phyloP scores from a whole-genome alignment of 2,888 invertebrate species.

The Sinodicranocentrus sp. region DNA sequence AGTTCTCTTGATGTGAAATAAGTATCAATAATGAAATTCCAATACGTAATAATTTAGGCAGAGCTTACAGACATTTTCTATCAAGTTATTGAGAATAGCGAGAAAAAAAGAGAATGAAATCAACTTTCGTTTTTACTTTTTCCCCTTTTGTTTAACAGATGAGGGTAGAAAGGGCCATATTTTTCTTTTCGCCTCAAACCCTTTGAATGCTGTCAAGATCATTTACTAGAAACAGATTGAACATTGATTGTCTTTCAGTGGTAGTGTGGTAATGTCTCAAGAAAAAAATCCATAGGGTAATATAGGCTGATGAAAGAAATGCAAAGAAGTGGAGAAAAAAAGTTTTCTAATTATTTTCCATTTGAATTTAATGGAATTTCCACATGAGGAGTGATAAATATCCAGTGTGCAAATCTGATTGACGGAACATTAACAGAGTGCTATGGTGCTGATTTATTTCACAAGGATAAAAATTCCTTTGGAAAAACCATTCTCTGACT shows the following conservation, averaged over 20 bases:
- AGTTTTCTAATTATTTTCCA: constrained; percentile 77
- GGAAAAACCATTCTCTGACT: neutral
- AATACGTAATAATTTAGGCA: too few species aligned
- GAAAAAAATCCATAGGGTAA: too few species aligned
- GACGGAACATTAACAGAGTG: constrained; percentile 76
- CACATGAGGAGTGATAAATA: constrained; percentile 77
- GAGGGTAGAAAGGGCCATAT: constrained; percentile 68
- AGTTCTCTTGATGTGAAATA: neutral
- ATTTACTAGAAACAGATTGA: constrained; percentile 60
- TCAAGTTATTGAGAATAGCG: too few species aligned
- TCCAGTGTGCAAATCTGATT: constrained; percentile 77
- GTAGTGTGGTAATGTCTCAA: neutral
- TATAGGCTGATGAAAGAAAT: neutral
- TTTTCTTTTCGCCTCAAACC: constrained; percentile 46
- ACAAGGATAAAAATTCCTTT: constrained; percentile 1
- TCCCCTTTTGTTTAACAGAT: constrained; percentile 73
- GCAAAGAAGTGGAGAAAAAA: constrained; percentile 62
- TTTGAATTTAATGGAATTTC: constrained; percentile 77
- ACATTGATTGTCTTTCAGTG: constrained; percentile 54
- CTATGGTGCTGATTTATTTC: constrained; percentile 55
- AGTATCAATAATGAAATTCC: too few species aligned
- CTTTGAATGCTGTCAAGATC: constrained; percentile 55
- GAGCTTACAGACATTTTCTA: too few species aligned
- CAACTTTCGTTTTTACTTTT: neutral
- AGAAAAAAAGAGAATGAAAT: too few species aligned